These are phyloP conservation scores for Philypnodon macrostomus DNA, from an alignment of 2,797 vertebrate species.

Conservation along the genomic window DNA sequence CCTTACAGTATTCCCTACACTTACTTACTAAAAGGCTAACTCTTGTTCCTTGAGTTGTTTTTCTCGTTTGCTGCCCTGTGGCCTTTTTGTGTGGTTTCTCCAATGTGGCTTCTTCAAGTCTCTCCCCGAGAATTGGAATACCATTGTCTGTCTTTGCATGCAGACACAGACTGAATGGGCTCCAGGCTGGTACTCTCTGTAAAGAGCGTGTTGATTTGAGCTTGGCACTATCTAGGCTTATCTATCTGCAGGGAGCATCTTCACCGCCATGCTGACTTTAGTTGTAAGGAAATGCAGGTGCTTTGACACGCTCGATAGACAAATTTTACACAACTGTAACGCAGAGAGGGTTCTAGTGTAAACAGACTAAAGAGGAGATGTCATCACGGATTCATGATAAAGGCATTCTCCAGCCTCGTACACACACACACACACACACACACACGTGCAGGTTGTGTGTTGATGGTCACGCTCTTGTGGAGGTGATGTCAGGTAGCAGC, in stretches of 20 bases:
- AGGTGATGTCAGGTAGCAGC: slow-evolving; percentile 42
- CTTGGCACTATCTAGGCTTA: slow-evolving; percentile 14
- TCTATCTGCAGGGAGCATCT: too few relatives aligned
- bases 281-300: slow-evolving; percentile 20
- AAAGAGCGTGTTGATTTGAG: slow-evolving; percentile 38
- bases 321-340: slow-evolving; percentile 9
- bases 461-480: slow-evolving; percentile 30
- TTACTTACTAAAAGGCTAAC: slow-evolving; percentile 41
- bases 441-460: slow-evolving; percentile 9
- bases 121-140: slow-evolving; percentile 61
- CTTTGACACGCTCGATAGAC: slow-evolving; percentile 13
- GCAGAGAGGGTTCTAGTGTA: background rate
- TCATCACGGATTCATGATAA: slow-evolving; percentile 22
- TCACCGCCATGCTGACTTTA: slow-evolving; percentile 7
- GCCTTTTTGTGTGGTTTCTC: slow-evolving; percentile 67
- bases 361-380: slow-evolving; percentile 12
- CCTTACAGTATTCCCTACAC: slow-evolving; percentile 51
- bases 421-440: slow-evolving; percentile 1
- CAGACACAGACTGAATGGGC: slow-evolving; percentile 45
- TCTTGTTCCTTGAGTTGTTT: slow-evolving; percentile 68
- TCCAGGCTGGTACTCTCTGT: slow-evolving; percentile 34
- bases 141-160: slow-evolving; percentile 62
- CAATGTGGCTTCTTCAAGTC: slow-evolving; percentile 57
- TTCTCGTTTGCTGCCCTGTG: slow-evolving; percentile 67
- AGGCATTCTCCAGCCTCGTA: slow-evolving; percentile 9